phyloP scores from a whole-genome alignment of 2,797 vertebrate genomes.

The Dicrostonyx torquatus region DNA sequence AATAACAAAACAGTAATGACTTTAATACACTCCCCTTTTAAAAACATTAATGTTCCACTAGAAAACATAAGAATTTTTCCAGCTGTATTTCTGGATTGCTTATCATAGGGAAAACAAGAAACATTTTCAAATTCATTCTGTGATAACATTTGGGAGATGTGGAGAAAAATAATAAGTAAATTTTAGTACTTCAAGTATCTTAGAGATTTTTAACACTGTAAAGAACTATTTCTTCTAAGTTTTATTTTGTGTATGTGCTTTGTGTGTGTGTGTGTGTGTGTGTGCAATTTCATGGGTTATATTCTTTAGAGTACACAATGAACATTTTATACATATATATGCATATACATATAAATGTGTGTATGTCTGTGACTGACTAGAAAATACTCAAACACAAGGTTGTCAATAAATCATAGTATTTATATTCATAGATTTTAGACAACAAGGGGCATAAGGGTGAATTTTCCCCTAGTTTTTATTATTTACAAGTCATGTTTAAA shows the following conservation, averaged over 20 bases:
- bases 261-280: neutral
- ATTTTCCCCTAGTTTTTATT: neutral
- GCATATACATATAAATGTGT: neutral
- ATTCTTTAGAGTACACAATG: neutral
- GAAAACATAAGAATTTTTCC: conserved; percentile 7
- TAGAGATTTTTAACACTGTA: neutral
- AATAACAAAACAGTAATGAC: conserved; percentile 38
- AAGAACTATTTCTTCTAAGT: neutral
- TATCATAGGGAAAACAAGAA: conserved; percentile 42
- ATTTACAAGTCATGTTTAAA: conserved; percentile 27
- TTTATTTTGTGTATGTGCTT: neutral
- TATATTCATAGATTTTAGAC: neutral
- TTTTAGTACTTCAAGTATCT: conserved; percentile 5
- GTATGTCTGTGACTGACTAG: neutral
- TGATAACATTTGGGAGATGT: conserved; percentile 21
- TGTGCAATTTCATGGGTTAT: neutral
- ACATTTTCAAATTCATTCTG: neutral
- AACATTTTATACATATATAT: neutral
- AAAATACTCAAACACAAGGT: neutral
- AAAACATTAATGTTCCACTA: neutral
- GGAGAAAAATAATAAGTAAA: conserved; percentile 23
- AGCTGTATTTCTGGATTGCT: conserved; percentile 4
- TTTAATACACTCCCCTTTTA: neutral
- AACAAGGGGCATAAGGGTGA: neutral
- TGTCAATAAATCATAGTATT: neutral